Percentiles rank a stretch among this genome's conserved stretches.
These are phyloP conservation scores for Alligator mississippiensis DNA, from an alignment of 2,113 vertebrate genomes.

Conservation along the genomic window DNA sequence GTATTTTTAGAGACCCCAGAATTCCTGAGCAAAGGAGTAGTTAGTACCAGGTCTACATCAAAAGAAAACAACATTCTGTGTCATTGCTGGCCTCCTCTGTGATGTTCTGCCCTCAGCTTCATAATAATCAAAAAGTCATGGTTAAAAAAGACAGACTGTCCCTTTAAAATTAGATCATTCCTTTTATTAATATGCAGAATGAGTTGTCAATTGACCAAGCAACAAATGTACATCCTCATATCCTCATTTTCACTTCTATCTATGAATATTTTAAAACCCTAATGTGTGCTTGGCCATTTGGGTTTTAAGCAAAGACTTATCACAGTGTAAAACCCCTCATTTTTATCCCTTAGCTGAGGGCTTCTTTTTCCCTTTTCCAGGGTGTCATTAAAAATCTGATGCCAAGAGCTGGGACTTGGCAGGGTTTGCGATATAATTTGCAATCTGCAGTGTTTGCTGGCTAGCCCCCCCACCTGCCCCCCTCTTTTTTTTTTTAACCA, in stretches of 20 bases:
- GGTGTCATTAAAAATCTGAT: constrained; percentile 89
- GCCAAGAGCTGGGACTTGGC: constrained; percentile 88
- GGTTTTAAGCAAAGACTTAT: constrained; percentile 87
- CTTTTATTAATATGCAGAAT: constrained; percentile 89
- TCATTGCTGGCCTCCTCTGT: constrained; percentile 67
- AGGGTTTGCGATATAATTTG: constrained; percentile 92
- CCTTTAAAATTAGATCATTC: constrained; percentile 83
- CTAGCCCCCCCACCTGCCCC: constrained; percentile 77
- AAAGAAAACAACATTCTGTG: constrained; percentile 69
- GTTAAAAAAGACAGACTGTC: constrained; percentile 70
- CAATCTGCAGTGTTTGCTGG: constrained; percentile 87
- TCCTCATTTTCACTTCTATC: constrained; percentile 88
- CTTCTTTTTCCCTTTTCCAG: constrained; percentile 85
- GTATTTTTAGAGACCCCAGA: constrained; percentile 62
- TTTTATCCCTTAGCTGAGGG: constrained; percentile 88
- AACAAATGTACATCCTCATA: constrained; percentile 87
- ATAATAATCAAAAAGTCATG: constrained; percentile 73
- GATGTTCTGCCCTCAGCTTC: constrained; percentile 73
- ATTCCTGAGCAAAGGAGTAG: constrained; percentile 75
- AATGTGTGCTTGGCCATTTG: constrained; percentile 87
- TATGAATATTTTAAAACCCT: constrained; percentile 96
- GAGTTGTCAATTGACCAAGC: constrained; percentile 87
- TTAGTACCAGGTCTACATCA: constrained; percentile 78
- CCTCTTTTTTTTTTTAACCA: constrained; percentile 80
- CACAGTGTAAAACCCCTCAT: constrained; percentile 83